These are phyloP conservation scores for Anarrhichthys ocellatus DNA, from an alignment of 2,113 vertebrate species.

Conservation along the genomic window DNA sequence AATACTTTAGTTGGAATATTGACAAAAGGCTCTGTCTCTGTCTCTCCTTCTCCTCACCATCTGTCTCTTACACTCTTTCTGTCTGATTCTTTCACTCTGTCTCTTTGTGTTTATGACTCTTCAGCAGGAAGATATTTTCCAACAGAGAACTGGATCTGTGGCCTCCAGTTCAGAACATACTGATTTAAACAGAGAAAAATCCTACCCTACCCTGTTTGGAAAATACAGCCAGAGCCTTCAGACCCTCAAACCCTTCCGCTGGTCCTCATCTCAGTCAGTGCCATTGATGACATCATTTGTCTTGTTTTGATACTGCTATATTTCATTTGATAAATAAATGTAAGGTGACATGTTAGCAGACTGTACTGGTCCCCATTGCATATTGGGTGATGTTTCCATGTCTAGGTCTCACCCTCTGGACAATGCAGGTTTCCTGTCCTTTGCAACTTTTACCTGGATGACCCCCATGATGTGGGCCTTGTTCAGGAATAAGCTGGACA, in stretches of 20 bases:
- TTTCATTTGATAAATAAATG: neutral
- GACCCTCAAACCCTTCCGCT: slow-evolving; percentile 71
- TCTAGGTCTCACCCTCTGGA: no score
- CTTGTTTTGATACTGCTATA: neutral
- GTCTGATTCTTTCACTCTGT: neutral
- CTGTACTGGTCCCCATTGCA: neutral
- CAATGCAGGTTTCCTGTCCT: no score
- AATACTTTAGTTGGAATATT: neutral
- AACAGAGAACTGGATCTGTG: slow-evolving; percentile 17
- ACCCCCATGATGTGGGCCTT: no score
- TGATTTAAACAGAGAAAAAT: slow-evolving; percentile 30
- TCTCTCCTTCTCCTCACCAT: no score
- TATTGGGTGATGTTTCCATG: no score
- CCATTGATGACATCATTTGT: neutral
- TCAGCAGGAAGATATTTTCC: slow-evolving; percentile 22
- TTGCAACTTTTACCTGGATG: no score
- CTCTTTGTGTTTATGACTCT: neutral
- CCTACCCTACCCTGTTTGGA: slow-evolving; percentile 46
- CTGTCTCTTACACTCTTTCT: neutral
- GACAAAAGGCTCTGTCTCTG: no score
- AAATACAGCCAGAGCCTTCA: slow-evolving; percentile 83
- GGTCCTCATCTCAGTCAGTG: slow-evolving; percentile 62
- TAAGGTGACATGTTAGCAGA: neutral
- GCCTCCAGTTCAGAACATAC: slow-evolving; percentile 40
- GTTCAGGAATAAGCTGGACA: no score